Evolutionary conservation across 2,113 vertebrate species (phyloP), one percentile per base, ranked within the genome.

Genomic region (Psilopogon haemacephalus): DNA sequence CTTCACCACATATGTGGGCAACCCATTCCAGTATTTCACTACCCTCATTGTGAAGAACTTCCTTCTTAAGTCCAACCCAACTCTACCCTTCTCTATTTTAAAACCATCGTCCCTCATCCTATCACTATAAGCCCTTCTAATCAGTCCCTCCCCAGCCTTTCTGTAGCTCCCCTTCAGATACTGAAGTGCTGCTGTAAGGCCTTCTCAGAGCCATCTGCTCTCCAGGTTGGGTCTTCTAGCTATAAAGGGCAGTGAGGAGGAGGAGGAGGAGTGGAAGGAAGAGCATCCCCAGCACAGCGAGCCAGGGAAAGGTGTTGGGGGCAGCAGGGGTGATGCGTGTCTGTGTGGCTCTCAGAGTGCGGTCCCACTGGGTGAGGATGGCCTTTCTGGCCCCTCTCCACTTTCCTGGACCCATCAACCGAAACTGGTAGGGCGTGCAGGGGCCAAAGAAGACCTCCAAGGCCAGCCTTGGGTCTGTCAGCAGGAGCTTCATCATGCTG

Each of bases 301-400:
- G n/a, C 64, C 58, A 24, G 12, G 56, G 77, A 11, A 70, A 77
- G 11, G 81, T 21, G 4, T n/a, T 68, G 35, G 82, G 65, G 32
- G 64, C 8, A 14, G 58, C 8, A 2, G 79, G 11, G 3, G 98
- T 96, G 55, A 94, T 23, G 56, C 97, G 97, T 5, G 96, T 98
- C 84, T 88, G 97, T 1, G 97, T 97, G 27, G 97, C 92, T 75
- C 94, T 95, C 71, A 96, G 68, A 5, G 97, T 97, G 68, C 97
- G 92, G 27, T 98, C 96, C 88, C 98, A 98, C 79, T 98, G 98
- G 32, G 97, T 98, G 83, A 98, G 93, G 94, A 98, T 98, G 44
- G 98, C 97, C 26, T 79, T 93, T 83, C 98, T 97, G 48, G 98
- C 98, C 6, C 98, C 98, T 0, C 94, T 86, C 98, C 98, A 98